A percentile compares a stretch with the other conserved stretches of the same genome.
Evolutionary conservation across 2,797 vertebrate genomes (phyloP).

Genomic region (Falco naumanni): DNA sequence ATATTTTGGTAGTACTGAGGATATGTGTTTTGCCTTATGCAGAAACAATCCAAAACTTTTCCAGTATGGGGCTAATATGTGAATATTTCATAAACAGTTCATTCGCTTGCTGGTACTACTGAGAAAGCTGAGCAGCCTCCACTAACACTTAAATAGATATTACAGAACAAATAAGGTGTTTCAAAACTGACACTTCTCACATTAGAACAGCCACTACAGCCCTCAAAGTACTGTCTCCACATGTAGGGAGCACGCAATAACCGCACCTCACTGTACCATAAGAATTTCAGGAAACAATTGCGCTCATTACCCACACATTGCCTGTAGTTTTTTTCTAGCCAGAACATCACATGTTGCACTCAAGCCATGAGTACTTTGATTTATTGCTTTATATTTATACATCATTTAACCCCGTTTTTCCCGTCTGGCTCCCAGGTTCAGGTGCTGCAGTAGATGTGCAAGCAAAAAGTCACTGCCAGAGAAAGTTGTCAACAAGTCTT

Average conservation of each 20-base stretch:
- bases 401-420: not conserved
- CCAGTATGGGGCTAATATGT: not conserved
- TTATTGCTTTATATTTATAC: not conserved
- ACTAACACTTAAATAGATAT: not conserved
- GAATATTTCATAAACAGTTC: not conserved
- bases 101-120: not conserved
- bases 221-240: not conserved
- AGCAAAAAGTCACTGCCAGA: not conserved
- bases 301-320: not conserved
- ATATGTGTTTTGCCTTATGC: not conserved
- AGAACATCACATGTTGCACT: not conserved
- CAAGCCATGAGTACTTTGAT: not conserved
- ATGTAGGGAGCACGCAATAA: fast-evolving
- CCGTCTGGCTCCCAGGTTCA: not conserved
- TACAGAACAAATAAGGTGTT: not conserved
- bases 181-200: not conserved
- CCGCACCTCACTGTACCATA: not conserved
- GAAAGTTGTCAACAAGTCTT: not conserved
- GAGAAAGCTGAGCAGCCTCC: not conserved
- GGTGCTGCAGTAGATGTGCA: not conserved
- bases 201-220: not conserved
- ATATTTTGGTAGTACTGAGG: not conserved
- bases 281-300: not conserved
- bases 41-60: not conserved
- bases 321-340: not conserved